These are phyloP conservation scores for Odontomachus brunneus DNA, from an alignment of 1,140 invertebrate species.

Conservation along the genomic window DNA sequence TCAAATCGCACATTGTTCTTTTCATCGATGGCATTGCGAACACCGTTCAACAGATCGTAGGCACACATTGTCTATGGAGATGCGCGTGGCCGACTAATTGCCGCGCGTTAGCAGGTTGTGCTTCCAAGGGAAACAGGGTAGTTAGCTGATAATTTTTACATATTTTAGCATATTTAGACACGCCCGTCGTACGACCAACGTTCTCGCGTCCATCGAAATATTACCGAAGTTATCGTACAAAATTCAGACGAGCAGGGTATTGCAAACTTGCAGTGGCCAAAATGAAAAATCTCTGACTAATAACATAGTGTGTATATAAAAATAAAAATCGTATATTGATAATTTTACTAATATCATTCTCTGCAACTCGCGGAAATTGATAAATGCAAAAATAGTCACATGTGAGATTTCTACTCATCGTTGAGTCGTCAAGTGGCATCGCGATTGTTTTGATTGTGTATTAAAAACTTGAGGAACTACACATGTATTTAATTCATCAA, in stretches of 20 bases:
- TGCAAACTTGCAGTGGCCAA: not conserved
- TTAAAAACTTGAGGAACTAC: no score
- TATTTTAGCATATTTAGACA: constrained; percentile 32
- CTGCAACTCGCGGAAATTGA: no score
- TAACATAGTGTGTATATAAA: no score
- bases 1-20: constrained; percentile 61
- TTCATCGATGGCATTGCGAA: constrained; percentile 52
- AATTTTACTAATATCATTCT: no score
- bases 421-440: no score
- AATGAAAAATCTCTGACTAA: not conserved
- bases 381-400: no score
- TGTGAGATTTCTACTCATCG: no score
- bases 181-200: not conserved
- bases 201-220: not conserved
- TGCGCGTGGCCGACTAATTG: constrained; percentile 36
- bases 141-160: constrained; percentile 32
- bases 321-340: no score
- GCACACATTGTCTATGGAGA: constrained; percentile 63
- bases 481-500: not conserved
- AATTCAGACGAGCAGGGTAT: not conserved
- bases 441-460: no score
- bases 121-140: constrained; percentile 33
- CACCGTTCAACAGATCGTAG: constrained; percentile 46
- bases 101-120: constrained; percentile 44
- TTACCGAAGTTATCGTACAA: not conserved